Base-by-base conservation (phyloP, 2,888 invertebrate genomes). In the Eupithecia exiguata region DNA sequence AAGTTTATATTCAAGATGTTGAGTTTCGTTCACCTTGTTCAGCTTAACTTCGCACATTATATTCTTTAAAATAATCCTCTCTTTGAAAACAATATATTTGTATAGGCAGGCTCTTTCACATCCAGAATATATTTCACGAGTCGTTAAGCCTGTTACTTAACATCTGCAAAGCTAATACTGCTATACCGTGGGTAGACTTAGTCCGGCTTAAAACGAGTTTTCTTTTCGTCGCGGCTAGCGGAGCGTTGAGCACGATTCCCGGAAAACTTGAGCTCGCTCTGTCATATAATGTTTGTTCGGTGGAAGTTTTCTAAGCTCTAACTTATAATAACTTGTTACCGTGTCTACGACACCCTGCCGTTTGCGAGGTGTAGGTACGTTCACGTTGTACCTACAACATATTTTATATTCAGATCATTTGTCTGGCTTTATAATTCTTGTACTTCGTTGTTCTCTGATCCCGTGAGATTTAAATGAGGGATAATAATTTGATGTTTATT, bases 251-350 rank as follows among this genome's bases (percentile, higher is more conserved):
- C 76, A 72, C 77, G 74, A 75, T 77, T 77, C 69, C 74, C 70
- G 76, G 76, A 74, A 76, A 80, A 79, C 76, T 80, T 80, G 66
- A 68, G 75, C 73, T 71, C 71, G 74, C 72, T 73, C 73, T 77
- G 80, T 80, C 79, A 80, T 79, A 79, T 79, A 78, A 80, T 79
- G 79, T 80, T 80, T 80, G 80, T 78, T 79, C 75, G 36, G 30
- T 61, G 36, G 63, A 78, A 78, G 75, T 80, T 79, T 77, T 76
- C 79, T 77, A 77, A 80, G 79, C 76, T 80, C 74, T 75, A 77
- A 80, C 78, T 80, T 80, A 78, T 79, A 80, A 80, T 78, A 80
- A 79, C 77, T 79, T 79, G 76, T 74, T 75, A 77, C 79, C 71
- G 74, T 70, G 74, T 76, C 70, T 77, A 74, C 79, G 74, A 76